A percentile compares a stretch with the other conserved stretches of the same genome.
These are phyloP conservation scores for Volucella zonaria DNA, from an alignment of 2,888 invertebrate genomes.

Conservation along the genomic window DNA sequence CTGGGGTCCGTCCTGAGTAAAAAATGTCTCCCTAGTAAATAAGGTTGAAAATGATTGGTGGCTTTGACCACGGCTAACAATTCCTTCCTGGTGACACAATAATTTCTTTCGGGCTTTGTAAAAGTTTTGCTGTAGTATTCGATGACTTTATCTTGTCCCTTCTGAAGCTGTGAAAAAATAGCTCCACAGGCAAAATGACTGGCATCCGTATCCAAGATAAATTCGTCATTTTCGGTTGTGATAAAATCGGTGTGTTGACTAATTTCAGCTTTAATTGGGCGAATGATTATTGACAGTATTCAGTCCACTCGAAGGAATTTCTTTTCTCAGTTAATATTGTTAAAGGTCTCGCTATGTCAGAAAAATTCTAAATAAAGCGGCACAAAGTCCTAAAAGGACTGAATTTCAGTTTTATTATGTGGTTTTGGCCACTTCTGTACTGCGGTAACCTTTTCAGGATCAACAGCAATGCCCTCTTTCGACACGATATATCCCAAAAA, in stretches of 20 bases:
- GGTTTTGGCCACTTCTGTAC: slow-evolving; percentile 17
- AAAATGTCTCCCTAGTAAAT: slow-evolving; percentile 18
- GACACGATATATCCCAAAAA: slow-evolving; percentile 32
- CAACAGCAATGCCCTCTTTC: slow-evolving; percentile 2
- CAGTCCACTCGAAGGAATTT: slow-evolving; percentile 1
- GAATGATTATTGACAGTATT: background rate
- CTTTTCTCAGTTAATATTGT: slow-evolving; percentile 20
- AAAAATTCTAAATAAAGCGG: slow-evolving; percentile 15
- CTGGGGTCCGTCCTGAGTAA: slow-evolving; percentile 13
- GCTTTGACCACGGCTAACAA: slow-evolving; percentile 59
- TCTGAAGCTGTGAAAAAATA: slow-evolving; percentile 38
- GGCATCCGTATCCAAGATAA: slow-evolving; percentile 44
- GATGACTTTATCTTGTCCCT: slow-evolving; percentile 63
- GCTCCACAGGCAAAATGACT: slow-evolving; percentile 31
- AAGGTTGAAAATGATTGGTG: slow-evolving; percentile 27
- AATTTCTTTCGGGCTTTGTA: slow-evolving; percentile 52
- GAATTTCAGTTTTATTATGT: slow-evolving; percentile 11
- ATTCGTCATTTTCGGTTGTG: slow-evolving; percentile 19
- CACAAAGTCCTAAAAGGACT: slow-evolving; percentile 23
- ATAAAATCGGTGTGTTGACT: slow-evolving; percentile 4
- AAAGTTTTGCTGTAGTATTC: too few relatives aligned
- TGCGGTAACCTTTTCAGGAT: slow-evolving; percentile 24
- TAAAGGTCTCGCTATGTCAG: slow-evolving; percentile 18
- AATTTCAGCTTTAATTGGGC: slow-evolving; percentile 11
- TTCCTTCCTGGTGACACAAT: slow-evolving; percentile 74